Evolutionary conservation across 2,113 vertebrate genomes (phyloP), one percentile per base, ranked within the genome.

Genomic region (Sinocyclocheilus anophthalmus): DNA sequence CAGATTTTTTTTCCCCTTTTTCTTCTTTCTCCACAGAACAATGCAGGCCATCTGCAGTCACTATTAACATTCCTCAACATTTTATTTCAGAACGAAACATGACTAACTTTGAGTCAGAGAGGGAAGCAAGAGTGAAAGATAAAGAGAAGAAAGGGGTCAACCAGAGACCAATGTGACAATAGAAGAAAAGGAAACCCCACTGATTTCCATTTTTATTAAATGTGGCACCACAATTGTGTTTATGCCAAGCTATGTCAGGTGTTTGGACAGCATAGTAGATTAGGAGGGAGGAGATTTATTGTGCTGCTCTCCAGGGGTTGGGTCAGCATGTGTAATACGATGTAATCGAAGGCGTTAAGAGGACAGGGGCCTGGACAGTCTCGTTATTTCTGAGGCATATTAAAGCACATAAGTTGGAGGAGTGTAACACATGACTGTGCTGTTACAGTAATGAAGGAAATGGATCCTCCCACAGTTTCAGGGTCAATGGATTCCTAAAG

Each of bases 341-440:
- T 94, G 93, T 93, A 94, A 94, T 93, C 91, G 80, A 86, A 90
- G 86, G 76, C 86, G 90, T 94, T 93, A 94, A 92, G 89, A 87
- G 91, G 86, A 84, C 86, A 67, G 57, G 45, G 76, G 73, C 88
- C 90, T 63, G 84, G 87, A 90, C 91, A 90, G 88, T 89, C 88
- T 86, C 89, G 87, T 85, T 80, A 89, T 92, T 91, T 93, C 88
- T 92, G 84, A 90, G 88, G 86, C 90, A 90, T 93, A 94, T 92
- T 91, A 90, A 92, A 91, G 88, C 90, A 89, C 90, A 91, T 91
- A 84, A 91, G 85, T 87, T 77, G 59, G 53, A 55, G 14, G 14
- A 55, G 53, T 5, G 53, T 55, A 18, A 18, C 14, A 55, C 5
- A 30, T 55, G 53, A 5, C 53, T 55, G 53, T 55, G 16, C 16